These are phyloP conservation scores for Solenopsis fugax DNA, from an alignment of 1,140 invertebrate species.

Conservation along the genomic window DNA sequence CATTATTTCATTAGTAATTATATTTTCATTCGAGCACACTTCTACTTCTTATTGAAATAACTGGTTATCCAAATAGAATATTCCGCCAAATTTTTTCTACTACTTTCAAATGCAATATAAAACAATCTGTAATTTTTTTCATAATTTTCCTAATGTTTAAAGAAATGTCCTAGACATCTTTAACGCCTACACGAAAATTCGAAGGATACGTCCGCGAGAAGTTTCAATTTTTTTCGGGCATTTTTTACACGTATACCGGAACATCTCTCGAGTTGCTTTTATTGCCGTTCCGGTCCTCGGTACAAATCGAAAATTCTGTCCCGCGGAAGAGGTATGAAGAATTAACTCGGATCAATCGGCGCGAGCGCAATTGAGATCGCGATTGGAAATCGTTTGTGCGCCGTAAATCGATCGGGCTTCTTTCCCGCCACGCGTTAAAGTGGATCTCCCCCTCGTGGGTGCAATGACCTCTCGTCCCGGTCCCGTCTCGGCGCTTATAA, in stretches of 20 bases:
- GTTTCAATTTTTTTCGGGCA: not conserved
- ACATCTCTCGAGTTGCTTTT: not conserved
- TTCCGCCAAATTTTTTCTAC: no score
- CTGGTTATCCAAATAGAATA: no score
- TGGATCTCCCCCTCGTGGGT: constrained; percentile 40
- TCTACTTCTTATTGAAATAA: no score
- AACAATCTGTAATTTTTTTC: no score
- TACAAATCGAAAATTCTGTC: not conserved
- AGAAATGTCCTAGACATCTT: no score
- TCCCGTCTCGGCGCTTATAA: not conserved
- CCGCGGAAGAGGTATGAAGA: not conserved
- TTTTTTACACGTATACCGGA: not conserved
- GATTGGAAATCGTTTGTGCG: constrained; percentile 43
- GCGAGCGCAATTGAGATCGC: constrained; percentile 14
- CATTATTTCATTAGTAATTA: no score
- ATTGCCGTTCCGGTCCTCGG: not conserved
- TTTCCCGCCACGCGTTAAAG: constrained; percentile 42
- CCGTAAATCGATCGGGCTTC: constrained; percentile 42
- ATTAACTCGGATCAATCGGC: not conserved
- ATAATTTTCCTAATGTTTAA: no score
- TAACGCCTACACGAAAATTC: not conserved
- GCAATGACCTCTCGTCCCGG: constrained; percentile 39
- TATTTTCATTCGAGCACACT: no score
- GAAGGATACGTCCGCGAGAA: not conserved
- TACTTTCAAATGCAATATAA: no score